Percentiles rank a stretch among this genome's conserved stretches.
These are phyloP conservation scores for Ceyx cyanopectus DNA, from an alignment of 2,113 vertebrate species.

Conservation along the genomic window DNA sequence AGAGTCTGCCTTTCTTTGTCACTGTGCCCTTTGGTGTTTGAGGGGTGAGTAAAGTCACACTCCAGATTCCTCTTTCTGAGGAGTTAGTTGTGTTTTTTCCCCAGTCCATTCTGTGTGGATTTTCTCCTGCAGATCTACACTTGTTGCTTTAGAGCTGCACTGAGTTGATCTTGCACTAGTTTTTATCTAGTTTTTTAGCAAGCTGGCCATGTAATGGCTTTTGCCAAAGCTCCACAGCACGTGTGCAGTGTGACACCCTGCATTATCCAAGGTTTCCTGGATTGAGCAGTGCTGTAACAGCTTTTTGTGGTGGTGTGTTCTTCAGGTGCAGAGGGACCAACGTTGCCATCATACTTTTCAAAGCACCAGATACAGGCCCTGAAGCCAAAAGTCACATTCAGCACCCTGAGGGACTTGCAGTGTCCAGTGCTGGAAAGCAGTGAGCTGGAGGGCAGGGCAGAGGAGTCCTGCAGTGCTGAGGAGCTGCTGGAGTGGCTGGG, in stretches of 20 bases:
- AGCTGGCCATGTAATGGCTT: not conserved
- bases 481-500: constrained; percentile 92
- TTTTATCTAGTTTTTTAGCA: not conserved
- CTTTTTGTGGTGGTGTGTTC: constrained; percentile 49
- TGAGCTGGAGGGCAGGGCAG: constrained; percentile 69
- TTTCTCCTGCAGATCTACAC: too few species aligned
- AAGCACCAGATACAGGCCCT: constrained; percentile 79
- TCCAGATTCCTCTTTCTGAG: too few species aligned
- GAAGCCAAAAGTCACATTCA: constrained; percentile 76
- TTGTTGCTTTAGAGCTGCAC: not conserved
- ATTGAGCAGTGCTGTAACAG: not conserved
- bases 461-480: constrained; percentile 77
- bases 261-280: not conserved
- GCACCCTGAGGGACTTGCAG: constrained; percentile 68
- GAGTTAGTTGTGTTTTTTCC: too few species aligned
- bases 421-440: constrained; percentile 79
- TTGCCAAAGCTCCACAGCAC: not conserved
- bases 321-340: constrained; percentile 74
- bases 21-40: too few species aligned
- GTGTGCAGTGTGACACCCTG: not conserved
- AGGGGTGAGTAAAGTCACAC: too few species aligned
- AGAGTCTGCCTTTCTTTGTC: too few species aligned
- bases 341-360: constrained; percentile 82
- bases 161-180: not conserved
- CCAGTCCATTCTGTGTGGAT: too few species aligned